Evolutionary conservation across 2,888 invertebrate genomes (phyloP), one percentile per base, ranked within the genome.

Genomic region (Aquatica leii): DNA sequence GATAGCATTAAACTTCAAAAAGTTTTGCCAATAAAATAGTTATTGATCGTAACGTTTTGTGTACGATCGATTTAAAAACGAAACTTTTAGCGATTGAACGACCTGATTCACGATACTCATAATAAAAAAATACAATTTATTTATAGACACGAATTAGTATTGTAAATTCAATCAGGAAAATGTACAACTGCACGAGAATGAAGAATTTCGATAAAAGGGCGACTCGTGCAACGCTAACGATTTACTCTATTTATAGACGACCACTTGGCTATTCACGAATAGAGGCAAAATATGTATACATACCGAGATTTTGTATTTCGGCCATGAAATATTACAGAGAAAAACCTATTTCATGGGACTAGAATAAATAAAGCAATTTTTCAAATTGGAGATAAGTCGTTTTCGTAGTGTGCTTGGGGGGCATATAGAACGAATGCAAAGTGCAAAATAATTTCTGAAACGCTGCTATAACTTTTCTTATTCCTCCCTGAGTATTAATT

Each of bases 351-450:
- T 63, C 58, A 50, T 58, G 55, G 58, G 55, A 54, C 62, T 65
- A 64, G 69, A 72, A 71, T 72, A 73, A 73, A 73, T 73, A 73
- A 73, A 69, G 71, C 71, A 70, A 73, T 73, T 71, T 72, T 70
- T 72, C 69, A 71, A 70, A 71, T 70, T 70, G 72, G 66, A 67
- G 67, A 71, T 70, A 67, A 69, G 67, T 69, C 62, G 64, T 70
- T 63, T 50, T 18, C 34, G 59, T 62, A 59, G 65, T 60, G 62
- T 58, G 46, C 56, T 40, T 41, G 37, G 53, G 46, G 46, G 46
- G 20, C 24, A 24, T 24, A 24, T 24, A 2, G 24, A 24, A 6
- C 24, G 24, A 6, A 24, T 24, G 46, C 34, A 37, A 62, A 65
- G 58, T 53, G 55, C 65, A 52, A 62, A 63, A 55, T 53, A 49